phyloP scores from a whole-genome alignment of 2,113 vertebrate genomes.

The Sander lucioperca region DNA sequence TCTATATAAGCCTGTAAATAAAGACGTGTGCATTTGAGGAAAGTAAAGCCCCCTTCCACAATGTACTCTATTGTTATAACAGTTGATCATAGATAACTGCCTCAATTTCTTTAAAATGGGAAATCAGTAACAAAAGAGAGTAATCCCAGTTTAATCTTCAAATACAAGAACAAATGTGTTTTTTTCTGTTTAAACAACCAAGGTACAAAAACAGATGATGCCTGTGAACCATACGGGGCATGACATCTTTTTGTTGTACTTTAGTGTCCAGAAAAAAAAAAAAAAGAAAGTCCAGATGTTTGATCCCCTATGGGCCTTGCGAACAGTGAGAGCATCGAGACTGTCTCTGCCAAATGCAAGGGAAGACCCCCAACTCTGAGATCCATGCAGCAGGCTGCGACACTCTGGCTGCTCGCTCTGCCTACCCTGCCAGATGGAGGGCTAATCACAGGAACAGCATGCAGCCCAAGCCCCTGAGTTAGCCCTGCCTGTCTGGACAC shows the following conservation, averaged over 20 bases:
- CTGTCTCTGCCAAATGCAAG: constrained; percentile 61
- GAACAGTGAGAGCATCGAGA: constrained; percentile 46
- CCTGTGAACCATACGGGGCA: not conserved
- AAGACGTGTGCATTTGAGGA: not conserved
- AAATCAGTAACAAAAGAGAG: not conserved
- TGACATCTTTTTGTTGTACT: constrained; percentile 42
- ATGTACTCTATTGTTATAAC: not conserved
- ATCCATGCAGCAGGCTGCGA: constrained; percentile 65
- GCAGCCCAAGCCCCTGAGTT: constrained; percentile 69
- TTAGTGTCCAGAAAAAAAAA: constrained; percentile 44
- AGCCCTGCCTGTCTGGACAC: constrained; percentile 74
- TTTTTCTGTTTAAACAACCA: not conserved
- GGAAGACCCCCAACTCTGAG: constrained; percentile 63
- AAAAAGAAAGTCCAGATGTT: constrained; percentile 58
- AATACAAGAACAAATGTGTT: not conserved
- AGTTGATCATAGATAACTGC: not conserved
- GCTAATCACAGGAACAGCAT: constrained; percentile 84
- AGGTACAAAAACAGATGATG: not conserved
- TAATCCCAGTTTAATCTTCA: not conserved
- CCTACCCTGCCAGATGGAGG: constrained; percentile 84
- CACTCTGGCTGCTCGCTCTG: constrained; percentile 64
- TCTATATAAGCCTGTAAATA: not conserved
- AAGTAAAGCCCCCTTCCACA: not conserved
- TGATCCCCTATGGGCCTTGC: constrained; percentile 47
- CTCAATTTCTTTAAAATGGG: not conserved